phyloP scores from a whole-genome alignment of 2,888 invertebrate genomes.

The Yponomeuta cagnagella region DNA sequence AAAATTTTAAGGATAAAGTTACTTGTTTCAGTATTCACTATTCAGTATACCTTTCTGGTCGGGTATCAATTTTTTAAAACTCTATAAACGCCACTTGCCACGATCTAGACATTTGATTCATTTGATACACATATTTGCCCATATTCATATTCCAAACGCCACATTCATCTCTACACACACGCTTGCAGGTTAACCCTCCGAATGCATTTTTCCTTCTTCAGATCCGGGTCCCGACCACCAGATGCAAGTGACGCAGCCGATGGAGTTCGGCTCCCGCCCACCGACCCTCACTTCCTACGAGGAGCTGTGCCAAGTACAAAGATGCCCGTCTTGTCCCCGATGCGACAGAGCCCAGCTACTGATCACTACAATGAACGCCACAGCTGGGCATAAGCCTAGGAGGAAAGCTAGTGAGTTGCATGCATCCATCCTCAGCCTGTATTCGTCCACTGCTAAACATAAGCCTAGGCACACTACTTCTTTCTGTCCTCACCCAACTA shows the following conservation, averaged over 20 bases:
- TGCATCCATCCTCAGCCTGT: background rate
- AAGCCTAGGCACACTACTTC: background rate
- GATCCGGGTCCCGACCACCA: slow-evolving; percentile 52
- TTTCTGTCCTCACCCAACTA: no score
- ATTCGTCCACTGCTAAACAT: background rate
- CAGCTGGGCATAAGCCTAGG: slow-evolving; percentile 61
- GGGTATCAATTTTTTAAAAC: no score
- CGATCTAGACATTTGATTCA: no score
- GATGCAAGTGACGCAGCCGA: slow-evolving; percentile 44
- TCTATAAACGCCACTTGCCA: no score
- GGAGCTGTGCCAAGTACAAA: slow-evolving; percentile 62
- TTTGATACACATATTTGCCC: no score
- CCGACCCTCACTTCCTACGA: slow-evolving; percentile 62
- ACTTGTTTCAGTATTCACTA: no score
- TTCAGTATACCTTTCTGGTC: no score
- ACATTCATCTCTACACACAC: no score
- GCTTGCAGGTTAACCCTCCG: no score
- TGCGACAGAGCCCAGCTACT: slow-evolving; percentile 60
- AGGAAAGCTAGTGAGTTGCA: slow-evolving; percentile 54
- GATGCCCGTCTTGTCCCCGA: slow-evolving; percentile 61
- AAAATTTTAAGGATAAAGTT: no score
- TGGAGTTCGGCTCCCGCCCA: slow-evolving; percentile 59
- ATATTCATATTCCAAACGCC: no score
- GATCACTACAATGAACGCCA: slow-evolving; percentile 71
- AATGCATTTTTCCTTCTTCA: slow-evolving; percentile 22